phyloP scores from a whole-genome alignment of 2,113 vertebrate species.

The Psilopogon haemacephalus region DNA sequence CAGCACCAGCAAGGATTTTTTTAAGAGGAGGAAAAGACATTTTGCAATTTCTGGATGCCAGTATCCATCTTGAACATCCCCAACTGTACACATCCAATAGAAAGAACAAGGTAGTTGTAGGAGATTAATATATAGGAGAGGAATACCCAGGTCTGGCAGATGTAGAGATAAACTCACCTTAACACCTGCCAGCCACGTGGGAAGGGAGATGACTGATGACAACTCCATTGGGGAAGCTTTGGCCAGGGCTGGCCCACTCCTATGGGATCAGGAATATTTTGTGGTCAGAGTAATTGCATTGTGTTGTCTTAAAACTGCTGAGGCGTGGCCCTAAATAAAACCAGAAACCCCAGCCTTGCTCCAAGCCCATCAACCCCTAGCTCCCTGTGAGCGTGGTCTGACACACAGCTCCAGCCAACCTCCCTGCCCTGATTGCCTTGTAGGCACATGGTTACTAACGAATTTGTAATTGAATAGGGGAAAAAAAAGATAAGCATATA shows the following conservation, averaged over 20 bases:
- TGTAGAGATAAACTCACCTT: neutral
- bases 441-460: neutral
- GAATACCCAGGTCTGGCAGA: neutral
- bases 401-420: neutral
- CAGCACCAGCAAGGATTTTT: neutral
- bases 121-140: neutral
- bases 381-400: rapidly evolving
- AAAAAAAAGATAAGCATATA: neutral
- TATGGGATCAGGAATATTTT: neutral
- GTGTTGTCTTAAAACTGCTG: neutral
- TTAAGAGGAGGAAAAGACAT: neutral
- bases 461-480: neutral
- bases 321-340: constrained; percentile 15
- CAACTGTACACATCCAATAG: neutral
- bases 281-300: neutral
- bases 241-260: neutral
- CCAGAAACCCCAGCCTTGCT: neutral
- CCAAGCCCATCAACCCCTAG: neutral
- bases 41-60: neutral
- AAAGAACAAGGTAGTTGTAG: neutral
- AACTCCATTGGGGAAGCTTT: rapidly evolving
- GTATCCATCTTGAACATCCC: neutral
- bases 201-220: neutral
- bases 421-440: neutral
- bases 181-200: neutral